Conservation (phyloP, 2,888 invertebrate genomes). For the Tillus elongatus region DNA sequence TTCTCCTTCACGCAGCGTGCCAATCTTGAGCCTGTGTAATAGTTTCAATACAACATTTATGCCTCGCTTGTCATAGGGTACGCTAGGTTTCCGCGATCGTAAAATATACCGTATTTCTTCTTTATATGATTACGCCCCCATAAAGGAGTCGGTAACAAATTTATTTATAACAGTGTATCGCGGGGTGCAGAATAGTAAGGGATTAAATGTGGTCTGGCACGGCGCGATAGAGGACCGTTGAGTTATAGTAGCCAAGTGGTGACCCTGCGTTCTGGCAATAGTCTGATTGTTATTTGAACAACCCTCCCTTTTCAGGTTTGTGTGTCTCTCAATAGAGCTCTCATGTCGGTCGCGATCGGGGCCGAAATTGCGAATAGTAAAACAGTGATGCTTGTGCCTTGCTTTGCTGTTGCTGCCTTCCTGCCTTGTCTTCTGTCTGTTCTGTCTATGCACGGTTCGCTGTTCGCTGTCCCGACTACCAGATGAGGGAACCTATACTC, state of each 20-base stretch:
- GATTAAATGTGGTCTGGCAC: conserved; percentile 35
- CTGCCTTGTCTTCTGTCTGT: too few relatives aligned
- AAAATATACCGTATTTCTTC: conserved; percentile 37
- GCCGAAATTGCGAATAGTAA: too few relatives aligned
- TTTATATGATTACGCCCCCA: conserved; percentile 36
- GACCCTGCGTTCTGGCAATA: conserved; percentile 30
- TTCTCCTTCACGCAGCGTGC: conserved; percentile 19
- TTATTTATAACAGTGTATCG: conserved; percentile 37
- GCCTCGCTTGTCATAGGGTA: conserved; percentile 24
- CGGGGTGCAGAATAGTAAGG: conserved; percentile 26
- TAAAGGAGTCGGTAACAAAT: conserved; percentile 35
- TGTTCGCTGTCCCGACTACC: too few relatives aligned
- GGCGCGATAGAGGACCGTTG: conserved; percentile 34
- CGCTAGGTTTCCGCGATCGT: conserved; percentile 32
- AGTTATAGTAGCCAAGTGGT: conserved; percentile 31
- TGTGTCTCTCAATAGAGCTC: conserved; percentile 23
- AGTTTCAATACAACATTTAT: conserved; percentile 28
- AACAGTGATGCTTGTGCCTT: too few relatives aligned
- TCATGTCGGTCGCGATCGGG: background rate
- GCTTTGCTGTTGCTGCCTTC: too few relatives aligned
- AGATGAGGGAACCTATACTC: too few relatives aligned
- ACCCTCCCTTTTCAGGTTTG: conserved; percentile 30
- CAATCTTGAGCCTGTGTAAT: conserved; percentile 26
- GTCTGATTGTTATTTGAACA: conserved; percentile 36
- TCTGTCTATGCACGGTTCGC: too few relatives aligned